Conservation (phyloP, 2,797 vertebrate species). For the Sciurus vulgaris region DNA sequence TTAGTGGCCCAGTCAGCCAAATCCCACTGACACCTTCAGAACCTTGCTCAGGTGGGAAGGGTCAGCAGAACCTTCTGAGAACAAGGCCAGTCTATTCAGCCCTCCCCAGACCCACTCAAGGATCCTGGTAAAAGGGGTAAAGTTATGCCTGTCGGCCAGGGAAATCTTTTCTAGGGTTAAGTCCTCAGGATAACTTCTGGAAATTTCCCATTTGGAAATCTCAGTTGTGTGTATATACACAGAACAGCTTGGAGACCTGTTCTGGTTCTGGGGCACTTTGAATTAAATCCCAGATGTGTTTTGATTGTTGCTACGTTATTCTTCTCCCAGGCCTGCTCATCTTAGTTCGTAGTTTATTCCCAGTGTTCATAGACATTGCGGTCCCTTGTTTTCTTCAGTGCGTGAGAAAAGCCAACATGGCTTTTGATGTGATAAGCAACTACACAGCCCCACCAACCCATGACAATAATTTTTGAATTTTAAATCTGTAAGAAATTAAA, state of each 20-base stretch:
- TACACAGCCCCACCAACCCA: not conserved
- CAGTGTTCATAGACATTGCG: not conserved
- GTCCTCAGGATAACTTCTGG: not conserved
- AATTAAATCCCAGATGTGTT: constrained; percentile 23
- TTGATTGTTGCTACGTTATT: not conserved
- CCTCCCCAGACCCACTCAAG: not conserved
- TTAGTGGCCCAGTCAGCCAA: constrained; percentile 84
- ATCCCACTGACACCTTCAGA: constrained; percentile 84
- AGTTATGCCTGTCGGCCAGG: not conserved
- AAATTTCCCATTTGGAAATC: constrained; percentile 13
- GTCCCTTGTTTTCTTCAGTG: not conserved
- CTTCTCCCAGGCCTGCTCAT: not conserved
- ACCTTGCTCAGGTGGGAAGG: constrained; percentile 82
- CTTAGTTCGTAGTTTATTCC: not conserved
- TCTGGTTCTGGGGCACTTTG: constrained; percentile 7
- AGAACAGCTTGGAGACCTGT: not conserved
- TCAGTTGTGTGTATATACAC: not conserved
- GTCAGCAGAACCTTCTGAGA: not conserved
- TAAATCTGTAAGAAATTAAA: constrained; percentile 28
- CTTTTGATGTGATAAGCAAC: constrained; percentile 10
- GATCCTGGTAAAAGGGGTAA: not conserved
- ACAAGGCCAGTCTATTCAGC: not conserved
- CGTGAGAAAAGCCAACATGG: not conserved
- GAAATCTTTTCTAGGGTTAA: not conserved
- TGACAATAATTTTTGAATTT: not conserved